A percentile compares a stretch with the other conserved stretches of the same genome.
Evolutionary conservation across 1,140 invertebrate species (phyloP).

Genomic region (Drosophila malerkotliana): DNA sequence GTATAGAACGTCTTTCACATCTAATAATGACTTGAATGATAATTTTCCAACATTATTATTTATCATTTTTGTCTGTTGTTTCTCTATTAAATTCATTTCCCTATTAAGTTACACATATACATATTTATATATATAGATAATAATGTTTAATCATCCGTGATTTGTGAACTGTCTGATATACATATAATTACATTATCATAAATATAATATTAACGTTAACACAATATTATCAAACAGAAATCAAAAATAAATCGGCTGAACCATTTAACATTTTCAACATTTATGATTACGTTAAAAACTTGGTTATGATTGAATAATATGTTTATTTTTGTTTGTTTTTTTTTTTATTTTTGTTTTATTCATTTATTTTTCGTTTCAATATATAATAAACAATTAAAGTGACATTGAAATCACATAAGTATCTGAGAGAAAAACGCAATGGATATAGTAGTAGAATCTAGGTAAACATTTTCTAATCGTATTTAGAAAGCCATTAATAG

Average conservation of each 20-base stretch:
- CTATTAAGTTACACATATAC: constrained; percentile 73
- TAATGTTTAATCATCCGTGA: constrained; percentile 56
- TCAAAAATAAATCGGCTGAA: constrained; percentile 62
- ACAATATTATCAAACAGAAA: constrained; percentile 43
- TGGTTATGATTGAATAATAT: constrained; percentile 74
- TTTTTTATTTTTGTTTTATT: constrained; percentile 18
- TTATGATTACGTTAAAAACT: constrained; percentile 79
- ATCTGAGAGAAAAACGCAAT: constrained; percentile 70
- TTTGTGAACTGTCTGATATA: constrained; percentile 71
- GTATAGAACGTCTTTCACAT: constrained; percentile 78
- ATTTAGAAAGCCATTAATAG: constrained; percentile 67
- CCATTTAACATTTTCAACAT: constrained; percentile 76
- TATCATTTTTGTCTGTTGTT: constrained; percentile 55
- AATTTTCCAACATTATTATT: constrained; percentile 74
- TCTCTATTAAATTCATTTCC: constrained; percentile 76
- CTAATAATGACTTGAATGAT: constrained; percentile 80
- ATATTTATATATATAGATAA: constrained; percentile 51
- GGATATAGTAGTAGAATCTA: constrained; percentile 72
- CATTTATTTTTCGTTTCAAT: constrained; percentile 21
- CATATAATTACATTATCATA: constrained; percentile 79
- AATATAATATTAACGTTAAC: constrained; percentile 71
- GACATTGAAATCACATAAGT: constrained; percentile 58
- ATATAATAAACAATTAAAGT: constrained; percentile 73
- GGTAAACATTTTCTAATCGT: constrained; percentile 71
- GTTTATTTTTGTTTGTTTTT: constrained; percentile 25